These are phyloP conservation scores for Zenarchopterus dispar DNA, from an alignment of 2,797 vertebrate genomes.

Conservation along the genomic window DNA sequence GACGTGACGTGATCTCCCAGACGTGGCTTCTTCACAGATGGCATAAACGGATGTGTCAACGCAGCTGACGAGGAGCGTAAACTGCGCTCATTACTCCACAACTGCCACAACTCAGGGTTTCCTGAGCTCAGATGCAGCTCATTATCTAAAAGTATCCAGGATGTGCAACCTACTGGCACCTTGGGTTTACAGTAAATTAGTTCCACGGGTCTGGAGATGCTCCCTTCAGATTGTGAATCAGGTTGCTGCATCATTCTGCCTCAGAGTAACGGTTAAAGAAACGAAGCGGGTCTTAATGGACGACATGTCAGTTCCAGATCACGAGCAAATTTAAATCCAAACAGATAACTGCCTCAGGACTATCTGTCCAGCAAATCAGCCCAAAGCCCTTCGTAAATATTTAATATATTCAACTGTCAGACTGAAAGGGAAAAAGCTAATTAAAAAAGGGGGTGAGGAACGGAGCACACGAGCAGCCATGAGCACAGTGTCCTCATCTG, in stretches of 20 bases:
- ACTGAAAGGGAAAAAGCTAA: slow-evolving; percentile 45
- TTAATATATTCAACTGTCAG: slow-evolving; percentile 56
- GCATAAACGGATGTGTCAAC: slow-evolving; percentile 47
- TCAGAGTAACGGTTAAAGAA: slow-evolving; percentile 38
- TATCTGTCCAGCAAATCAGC: slow-evolving; percentile 48
- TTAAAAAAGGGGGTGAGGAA: slow-evolving; percentile 41
- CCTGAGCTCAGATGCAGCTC: slow-evolving; percentile 34
- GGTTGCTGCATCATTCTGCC: slow-evolving; percentile 33
- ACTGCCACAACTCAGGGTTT: slow-evolving; percentile 36
- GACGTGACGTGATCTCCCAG: slow-evolving; percentile 59
- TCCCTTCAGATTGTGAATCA: slow-evolving; percentile 18
- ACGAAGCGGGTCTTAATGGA: slow-evolving; percentile 32
- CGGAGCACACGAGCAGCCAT: slow-evolving; percentile 42
- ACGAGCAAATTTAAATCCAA: slow-evolving; percentile 26
- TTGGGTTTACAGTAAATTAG: slow-evolving; percentile 28
- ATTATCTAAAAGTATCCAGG: slow-evolving; percentile 46
- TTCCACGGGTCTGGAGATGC: slow-evolving; percentile 28
- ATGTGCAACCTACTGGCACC: slow-evolving; percentile 18
- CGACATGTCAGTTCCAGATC: background rate
- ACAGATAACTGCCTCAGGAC: slow-evolving; percentile 22
- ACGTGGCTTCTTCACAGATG: slow-evolving; percentile 45
- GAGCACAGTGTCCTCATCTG: slow-evolving; percentile 25
- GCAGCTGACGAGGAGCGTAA: slow-evolving; percentile 44
- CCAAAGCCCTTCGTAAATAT: slow-evolving; percentile 61
- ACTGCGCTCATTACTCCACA: slow-evolving; percentile 34